A percentile compares a stretch with the other conserved stretches of the same genome.
These are phyloP conservation scores for Arctocebus calabarensis DNA, from an alignment of 2,797 vertebrate genomes.

Conservation along the genomic window DNA sequence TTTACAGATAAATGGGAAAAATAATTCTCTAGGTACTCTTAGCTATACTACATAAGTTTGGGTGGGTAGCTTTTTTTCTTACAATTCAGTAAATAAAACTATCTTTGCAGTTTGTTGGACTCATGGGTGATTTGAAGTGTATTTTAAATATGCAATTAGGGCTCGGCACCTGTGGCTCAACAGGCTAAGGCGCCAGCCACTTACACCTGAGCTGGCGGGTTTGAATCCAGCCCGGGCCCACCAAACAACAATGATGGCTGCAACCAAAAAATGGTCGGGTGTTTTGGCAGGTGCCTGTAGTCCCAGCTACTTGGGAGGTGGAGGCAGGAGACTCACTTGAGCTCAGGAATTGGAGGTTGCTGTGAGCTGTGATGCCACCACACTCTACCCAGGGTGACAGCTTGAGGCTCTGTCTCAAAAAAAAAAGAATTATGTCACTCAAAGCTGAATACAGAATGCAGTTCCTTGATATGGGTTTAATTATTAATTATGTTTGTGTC, in stretches of 20 bases:
- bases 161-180: too few relatives aligned
- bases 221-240: too few relatives aligned
- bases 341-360: background rate
- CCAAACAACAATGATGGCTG: too few relatives aligned
- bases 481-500: background rate
- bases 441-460: background rate
- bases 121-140: background rate
- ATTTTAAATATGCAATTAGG: background rate
- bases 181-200: too few relatives aligned
- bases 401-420: too few relatives aligned
- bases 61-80: background rate
- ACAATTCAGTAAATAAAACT: constrained; percentile 19
- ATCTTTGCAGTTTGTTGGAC: background rate
- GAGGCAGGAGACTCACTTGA: too few relatives aligned
- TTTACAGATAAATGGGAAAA: background rate
- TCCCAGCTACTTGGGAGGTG: too few relatives aligned
- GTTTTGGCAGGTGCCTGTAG: too few relatives aligned
- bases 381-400: too few relatives aligned
- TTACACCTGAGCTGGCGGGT: too few relatives aligned
- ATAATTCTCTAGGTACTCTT: background rate
- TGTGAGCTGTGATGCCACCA: too few relatives aligned
- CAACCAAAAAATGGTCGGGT: too few relatives aligned
- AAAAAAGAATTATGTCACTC: background rate
- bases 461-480: background rate
- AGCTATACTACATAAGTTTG: background rate